Evolutionary conservation across 2,888 invertebrate species (phyloP).

Genomic region (Sisyra nigra): DNA sequence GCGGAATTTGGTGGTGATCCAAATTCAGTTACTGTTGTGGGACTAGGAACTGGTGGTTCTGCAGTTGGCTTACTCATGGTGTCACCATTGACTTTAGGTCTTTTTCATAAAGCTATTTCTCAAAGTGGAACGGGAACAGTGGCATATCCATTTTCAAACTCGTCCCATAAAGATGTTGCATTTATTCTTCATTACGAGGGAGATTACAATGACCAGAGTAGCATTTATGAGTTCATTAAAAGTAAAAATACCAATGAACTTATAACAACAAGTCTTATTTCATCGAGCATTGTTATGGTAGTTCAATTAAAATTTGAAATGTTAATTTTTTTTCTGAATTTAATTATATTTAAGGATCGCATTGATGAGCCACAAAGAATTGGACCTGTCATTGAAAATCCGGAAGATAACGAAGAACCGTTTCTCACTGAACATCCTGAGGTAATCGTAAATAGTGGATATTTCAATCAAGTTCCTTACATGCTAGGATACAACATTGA

Average conservation of each 20-base stretch:
- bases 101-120: neutral
- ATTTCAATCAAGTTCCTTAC: neutral
- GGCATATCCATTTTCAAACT: neutral
- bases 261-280: neutral
- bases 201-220: neutral
- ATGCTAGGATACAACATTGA: neutral
- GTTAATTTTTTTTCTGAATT: too few species aligned
- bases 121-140: neutral
- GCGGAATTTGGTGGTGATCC: neutral
- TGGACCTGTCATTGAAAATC: slow-evolving; percentile 1
- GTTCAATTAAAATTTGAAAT: too few species aligned
- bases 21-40: neutral
- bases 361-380: neutral
- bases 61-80: neutral
- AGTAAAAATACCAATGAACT: neutral
- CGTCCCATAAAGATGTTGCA: neutral
- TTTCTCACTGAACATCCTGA: neutral
- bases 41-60: neutral
- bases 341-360: neutral
- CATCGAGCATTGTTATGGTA: neutral
- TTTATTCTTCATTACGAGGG: neutral
- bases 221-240: neutral
- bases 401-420: neutral
- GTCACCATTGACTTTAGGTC: neutral
- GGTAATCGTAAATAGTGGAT: neutral